Evolutionary conservation across 2,113 vertebrate genomes (phyloP).

Genomic region (Theristicus caerulescens): DNA sequence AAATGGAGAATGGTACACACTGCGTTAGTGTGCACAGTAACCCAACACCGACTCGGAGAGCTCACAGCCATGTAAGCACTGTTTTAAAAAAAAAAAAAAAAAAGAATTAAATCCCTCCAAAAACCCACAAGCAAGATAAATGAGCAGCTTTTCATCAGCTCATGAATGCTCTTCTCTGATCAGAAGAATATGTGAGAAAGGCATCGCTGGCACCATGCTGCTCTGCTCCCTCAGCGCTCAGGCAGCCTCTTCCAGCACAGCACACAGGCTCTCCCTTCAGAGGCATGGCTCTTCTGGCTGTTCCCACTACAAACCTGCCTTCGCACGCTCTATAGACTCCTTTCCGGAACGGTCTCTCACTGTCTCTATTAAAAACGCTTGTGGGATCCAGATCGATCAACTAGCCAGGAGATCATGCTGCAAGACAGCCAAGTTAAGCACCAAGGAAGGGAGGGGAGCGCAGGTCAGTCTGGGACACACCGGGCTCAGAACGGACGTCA

Average conservation of each 20-base stretch:
- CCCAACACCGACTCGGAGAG: neutral
- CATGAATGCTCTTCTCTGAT: neutral
- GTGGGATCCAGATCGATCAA: neutral
- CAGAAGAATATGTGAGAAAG: neutral
- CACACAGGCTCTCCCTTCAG: neutral
- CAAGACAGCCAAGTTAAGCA: neutral
- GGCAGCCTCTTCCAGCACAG: neutral
- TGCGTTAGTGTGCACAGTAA: neutral
- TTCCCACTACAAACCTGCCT: neutral
- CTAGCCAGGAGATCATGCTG: neutral
- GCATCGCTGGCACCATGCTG: neutral
- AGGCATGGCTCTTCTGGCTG: neutral
- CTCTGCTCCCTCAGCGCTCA: neutral
- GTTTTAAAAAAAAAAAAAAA: neutral
- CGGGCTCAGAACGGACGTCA: neutral
- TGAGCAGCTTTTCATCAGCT: neutral
- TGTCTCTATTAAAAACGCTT: neutral
- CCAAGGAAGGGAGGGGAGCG: neutral
- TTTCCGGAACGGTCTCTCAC: neutral
- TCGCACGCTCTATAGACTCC: fast-evolving
- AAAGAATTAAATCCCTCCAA: no score
- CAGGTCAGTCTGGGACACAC: neutral
- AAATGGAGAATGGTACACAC: neutral
- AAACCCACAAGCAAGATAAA: neutral
- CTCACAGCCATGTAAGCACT: neutral